Percentiles rank a stretch among this genome's conserved stretches.
phyloP scores from a whole-genome alignment of 2,888 invertebrate genomes.

The Xanthia togata region DNA sequence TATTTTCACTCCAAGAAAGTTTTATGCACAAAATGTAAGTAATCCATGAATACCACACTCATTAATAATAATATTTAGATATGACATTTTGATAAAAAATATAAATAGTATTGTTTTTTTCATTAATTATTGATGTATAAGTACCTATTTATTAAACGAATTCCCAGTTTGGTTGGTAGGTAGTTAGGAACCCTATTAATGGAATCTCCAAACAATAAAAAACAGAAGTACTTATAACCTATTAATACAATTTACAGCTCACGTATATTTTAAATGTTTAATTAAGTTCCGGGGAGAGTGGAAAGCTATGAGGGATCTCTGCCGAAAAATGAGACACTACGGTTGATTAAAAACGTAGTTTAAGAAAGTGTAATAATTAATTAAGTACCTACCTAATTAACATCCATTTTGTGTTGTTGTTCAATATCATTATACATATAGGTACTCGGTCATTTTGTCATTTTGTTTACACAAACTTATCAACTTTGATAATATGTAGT shows the following conservation, averaged over 20 bases:
- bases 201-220: background rate
- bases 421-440: background rate
- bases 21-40: constrained; percentile 72
- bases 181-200: background rate
- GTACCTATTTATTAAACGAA: background rate
- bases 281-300: background rate
- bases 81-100: background rate
- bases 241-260: constrained; percentile 4
- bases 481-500: background rate
- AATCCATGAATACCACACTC: constrained; percentile 30
- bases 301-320: no score
- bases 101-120: background rate
- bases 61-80: background rate
- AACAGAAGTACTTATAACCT: background rate
- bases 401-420: background rate
- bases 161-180: background rate
- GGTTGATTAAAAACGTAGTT: background rate
- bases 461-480: constrained; percentile 7
- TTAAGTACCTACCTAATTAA: no score
- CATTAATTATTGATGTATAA: no score
- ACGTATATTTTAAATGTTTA: background rate
- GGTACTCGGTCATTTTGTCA: constrained; percentile 1
- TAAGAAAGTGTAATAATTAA: background rate
- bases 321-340: background rate
- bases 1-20: constrained; percentile 69